These are phyloP conservation scores for Notocelia uddmanniana DNA, from an alignment of 2,888 invertebrate species.

Conservation along the genomic window DNA sequence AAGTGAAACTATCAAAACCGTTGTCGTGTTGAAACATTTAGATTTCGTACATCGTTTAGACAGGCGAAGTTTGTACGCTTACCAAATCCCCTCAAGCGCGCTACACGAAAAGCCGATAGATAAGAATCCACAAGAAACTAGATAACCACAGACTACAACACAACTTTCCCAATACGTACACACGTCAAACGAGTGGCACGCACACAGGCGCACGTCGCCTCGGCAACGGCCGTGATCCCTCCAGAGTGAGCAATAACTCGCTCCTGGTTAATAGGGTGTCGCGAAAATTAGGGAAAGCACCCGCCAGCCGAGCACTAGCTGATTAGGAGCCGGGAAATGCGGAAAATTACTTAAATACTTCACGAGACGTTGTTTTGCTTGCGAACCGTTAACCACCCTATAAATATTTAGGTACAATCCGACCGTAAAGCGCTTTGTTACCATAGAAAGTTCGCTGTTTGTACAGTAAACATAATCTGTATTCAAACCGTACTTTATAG, in stretches of 20 bases:
- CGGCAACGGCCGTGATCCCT: slow-evolving; percentile 70
- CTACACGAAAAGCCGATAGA: slow-evolving; percentile 52
- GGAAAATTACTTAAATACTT: slow-evolving; percentile 79
- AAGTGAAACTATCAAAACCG: not conserved
- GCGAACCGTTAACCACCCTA: slow-evolving; percentile 50
- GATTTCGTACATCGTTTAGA: slow-evolving; percentile 19
- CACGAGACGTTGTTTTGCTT: slow-evolving; percentile 60
- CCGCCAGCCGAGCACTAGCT: slow-evolving; percentile 70
- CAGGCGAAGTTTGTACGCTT: slow-evolving; percentile 44
- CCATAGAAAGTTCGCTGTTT: slow-evolving; percentile 70
- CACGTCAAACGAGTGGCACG: slow-evolving; percentile 60
- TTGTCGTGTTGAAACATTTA: not conserved
- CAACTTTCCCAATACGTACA: slow-evolving; percentile 64
- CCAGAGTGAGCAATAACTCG: slow-evolving; percentile 74
- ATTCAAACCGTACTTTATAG: slow-evolving; percentile 68
- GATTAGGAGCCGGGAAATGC: slow-evolving; percentile 73
- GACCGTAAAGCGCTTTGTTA: slow-evolving; percentile 63
- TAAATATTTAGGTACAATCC: slow-evolving; percentile 65
- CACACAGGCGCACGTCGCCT: slow-evolving; percentile 67
- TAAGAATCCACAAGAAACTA: slow-evolving; percentile 73
- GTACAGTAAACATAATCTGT: slow-evolving; percentile 72
- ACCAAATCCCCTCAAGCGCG: slow-evolving; percentile 56
- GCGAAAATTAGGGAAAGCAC: slow-evolving; percentile 78
- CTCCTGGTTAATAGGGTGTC: slow-evolving; percentile 78
- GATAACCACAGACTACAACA: slow-evolving; percentile 68